Evolutionary conservation across 2,797 vertebrate genomes (phyloP), one percentile per base, ranked within the genome.

Genomic region (Eulemur mongoz): DNA sequence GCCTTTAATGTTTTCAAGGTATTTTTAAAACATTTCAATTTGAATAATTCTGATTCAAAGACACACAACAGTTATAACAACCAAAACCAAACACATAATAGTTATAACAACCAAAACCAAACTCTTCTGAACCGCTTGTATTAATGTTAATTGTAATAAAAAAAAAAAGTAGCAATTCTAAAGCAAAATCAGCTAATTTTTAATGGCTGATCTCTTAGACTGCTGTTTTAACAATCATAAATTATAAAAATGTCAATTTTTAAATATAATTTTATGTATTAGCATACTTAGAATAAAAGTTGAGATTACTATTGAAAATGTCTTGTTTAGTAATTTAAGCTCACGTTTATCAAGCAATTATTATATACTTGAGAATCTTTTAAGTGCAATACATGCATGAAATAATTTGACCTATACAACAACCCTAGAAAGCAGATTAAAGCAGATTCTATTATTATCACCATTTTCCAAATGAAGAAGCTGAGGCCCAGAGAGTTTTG

Each of bases 131-230:
- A 79, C 35, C 38, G 45, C 40, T 81, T 75, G 38, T n/a, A 32
- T 83, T 85, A 86, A 72, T 70, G 63, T 57, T 57, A 45, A 79
- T 75, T 57, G 57, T 54, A 76, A 59, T 35, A 3, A 23, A 23
- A 57, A 52, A 52, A 54, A 57, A 57, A 23, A 22, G 32, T 48
- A 72, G 38, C 89, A 11, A 78, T 92, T 45, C 52, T 72, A 94
- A 80, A n/a, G 20, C 35, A 96, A 89, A 95, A 40, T 82, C 48
- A 87, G 32, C 40, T 87, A 38, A 40, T 96, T 91, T 72, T 65
- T 23, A 48, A 27, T 61, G 23, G 10, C 45, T 89, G 10, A n/a
- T 80, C 43, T 73, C 50, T 93, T 89, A 91, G 32, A 76, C 3
- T 78, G 18, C 15, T 48, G 18, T 76, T 57, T 92, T 67, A 88